phyloP scores from a whole-genome alignment of 2,888 invertebrate genomes.

The Leptinotarsa juncta region DNA sequence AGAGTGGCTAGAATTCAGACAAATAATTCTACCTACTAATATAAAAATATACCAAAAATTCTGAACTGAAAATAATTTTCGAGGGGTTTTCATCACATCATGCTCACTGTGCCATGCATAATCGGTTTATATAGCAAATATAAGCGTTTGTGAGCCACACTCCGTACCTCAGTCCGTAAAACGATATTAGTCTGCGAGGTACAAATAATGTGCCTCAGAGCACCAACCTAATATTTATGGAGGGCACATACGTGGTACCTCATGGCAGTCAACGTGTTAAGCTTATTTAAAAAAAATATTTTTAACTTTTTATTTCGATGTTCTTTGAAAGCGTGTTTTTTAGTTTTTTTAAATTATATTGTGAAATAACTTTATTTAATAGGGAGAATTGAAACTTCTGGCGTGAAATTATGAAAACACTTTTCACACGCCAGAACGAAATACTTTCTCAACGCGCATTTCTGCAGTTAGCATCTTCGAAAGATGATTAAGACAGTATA shows the following conservation, averaged over 20 bases:
- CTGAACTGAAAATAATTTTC: neutral
- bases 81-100: neutral
- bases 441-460: no score
- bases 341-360: no score
- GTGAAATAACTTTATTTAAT: no score
- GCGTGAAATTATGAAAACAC: no score
- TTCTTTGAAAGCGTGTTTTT: no score
- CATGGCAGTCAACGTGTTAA: neutral
- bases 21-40: neutral
- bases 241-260: conserved; percentile 20
- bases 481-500: no score
- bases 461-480: no score
- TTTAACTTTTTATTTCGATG: no score
- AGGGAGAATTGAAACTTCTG: no score
- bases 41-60: neutral
- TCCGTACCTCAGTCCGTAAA: neutral
- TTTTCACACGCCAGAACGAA: no score
- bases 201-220: conserved; percentile 26
- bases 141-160: neutral
- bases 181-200: conserved; percentile 25
- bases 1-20: neutral
- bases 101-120: neutral
- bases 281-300: no score
- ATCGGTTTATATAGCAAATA: neutral
- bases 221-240: conserved; percentile 22